A percentile compares a stretch with the other conserved stretches of the same genome.
Conservation (phyloP, 2,888 invertebrate genomes). For the Dioctria rufipes region DNA sequence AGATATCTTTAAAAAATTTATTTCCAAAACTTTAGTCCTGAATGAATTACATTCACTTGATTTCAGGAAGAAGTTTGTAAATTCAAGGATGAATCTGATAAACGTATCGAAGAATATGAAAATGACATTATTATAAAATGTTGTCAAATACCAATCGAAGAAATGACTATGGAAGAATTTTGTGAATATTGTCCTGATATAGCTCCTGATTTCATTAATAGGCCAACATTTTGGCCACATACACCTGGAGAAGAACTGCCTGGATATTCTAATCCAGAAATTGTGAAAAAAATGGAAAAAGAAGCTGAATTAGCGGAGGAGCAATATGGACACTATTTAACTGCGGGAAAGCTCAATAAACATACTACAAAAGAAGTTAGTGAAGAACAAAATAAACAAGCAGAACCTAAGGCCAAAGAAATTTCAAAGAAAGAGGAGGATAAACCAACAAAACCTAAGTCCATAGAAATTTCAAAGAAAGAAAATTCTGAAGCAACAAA, state of each 20-base stretch:
- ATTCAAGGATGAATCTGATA: constrained; percentile 63
- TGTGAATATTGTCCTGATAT: constrained; percentile 80
- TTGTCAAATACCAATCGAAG: constrained; percentile 79
- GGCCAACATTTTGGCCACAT: constrained; percentile 91
- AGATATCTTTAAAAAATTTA: too few relatives aligned
- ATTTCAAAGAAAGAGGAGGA: too few relatives aligned
- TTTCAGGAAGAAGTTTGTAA: constrained; percentile 56
- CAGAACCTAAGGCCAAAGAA: too few relatives aligned
- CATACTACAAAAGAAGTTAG: too few relatives aligned
- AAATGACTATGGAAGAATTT: constrained; percentile 92
- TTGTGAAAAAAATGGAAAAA: neutral
- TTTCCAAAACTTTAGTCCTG: too few relatives aligned
- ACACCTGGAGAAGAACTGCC: constrained; percentile 76
- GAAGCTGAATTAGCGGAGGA: too few relatives aligned
- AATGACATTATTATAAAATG: constrained; percentile 77
- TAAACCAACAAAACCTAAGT: neutral
- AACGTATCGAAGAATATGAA: constrained; percentile 71
- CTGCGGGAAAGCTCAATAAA: too few relatives aligned
- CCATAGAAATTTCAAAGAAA: neutral
- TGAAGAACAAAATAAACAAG: too few relatives aligned
- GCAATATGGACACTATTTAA: too few relatives aligned
- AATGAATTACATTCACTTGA: neutral
- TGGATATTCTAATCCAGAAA: constrained; percentile 61
- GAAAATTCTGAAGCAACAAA: neutral
- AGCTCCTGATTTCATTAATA: constrained; percentile 79